A percentile compares a stretch with the other conserved stretches of the same genome.
These are phyloP conservation scores for Pollenia labialis DNA, from an alignment of 2,888 invertebrate species.

Conservation along the genomic window DNA sequence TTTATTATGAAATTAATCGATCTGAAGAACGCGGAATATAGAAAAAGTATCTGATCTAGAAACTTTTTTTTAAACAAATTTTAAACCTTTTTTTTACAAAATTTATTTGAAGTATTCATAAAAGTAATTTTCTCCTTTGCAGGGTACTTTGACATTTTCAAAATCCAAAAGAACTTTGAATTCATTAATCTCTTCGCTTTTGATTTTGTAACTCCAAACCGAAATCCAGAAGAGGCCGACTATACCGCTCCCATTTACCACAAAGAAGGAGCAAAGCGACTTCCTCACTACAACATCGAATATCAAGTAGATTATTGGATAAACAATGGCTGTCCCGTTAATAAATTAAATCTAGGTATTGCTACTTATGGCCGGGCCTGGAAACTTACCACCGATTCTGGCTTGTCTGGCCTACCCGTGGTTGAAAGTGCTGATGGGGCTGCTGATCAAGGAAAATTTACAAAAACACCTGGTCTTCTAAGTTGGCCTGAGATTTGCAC, in stretches of 20 bases:
- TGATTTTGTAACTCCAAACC: slow-evolving; percentile 90
- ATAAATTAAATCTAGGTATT: slow-evolving; percentile 89
- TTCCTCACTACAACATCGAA: slow-evolving; percentile 88
- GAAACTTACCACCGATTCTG: slow-evolving; percentile 89
- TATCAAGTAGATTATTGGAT: slow-evolving; percentile 88
- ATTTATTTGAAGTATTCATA: background rate
- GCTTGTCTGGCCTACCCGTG: slow-evolving; percentile 91
- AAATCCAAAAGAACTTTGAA: slow-evolving; percentile 90
- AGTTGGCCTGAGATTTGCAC: slow-evolving; percentile 92
- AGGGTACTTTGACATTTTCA: slow-evolving; percentile 91
- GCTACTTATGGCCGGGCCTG: slow-evolving; percentile 90
- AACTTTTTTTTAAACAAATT: no score
- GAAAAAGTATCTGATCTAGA: no score
- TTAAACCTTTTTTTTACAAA: no score
- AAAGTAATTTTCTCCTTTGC: slow-evolving; percentile 74
- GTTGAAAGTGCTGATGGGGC: slow-evolving; percentile 87
- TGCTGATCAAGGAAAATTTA: slow-evolving; percentile 89
- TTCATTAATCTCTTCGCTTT: slow-evolving; percentile 91
- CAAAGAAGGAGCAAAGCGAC: slow-evolving; percentile 87
- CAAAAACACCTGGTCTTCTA: slow-evolving; percentile 88
- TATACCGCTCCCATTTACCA: slow-evolving; percentile 89
- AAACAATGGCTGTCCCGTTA: slow-evolving; percentile 85
- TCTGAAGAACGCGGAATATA: no score
- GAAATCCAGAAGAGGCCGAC: slow-evolving; percentile 92
- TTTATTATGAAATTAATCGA: no score